Base-by-base conservation (phyloP, 2,113 vertebrate species). In the Suricata suricatta region DNA sequence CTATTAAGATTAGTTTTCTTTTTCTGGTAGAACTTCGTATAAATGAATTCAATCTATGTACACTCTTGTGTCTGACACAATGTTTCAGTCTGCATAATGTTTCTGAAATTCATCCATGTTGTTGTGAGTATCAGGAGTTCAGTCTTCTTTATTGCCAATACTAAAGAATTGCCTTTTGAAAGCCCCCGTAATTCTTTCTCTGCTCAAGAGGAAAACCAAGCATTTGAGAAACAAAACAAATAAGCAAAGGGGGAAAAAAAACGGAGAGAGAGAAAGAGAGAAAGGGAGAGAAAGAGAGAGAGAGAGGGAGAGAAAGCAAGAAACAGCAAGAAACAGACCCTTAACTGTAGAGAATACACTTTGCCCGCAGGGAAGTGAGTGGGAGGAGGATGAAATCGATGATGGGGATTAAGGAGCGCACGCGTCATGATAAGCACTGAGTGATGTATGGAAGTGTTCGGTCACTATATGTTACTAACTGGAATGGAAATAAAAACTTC, bases 131-230 rank as follows among this genome's bases (percentile, higher is more conserved):
- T 69, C 19, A 86, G 23, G 25, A 87, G 50, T 85, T 93, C 10
- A 63, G 52, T 88, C 74, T 94, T 60, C 21, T 96, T 96, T 87
- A 47, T 88, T 96, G 17, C 27, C 38, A 84, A 33, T 25, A 81
- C 54, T 88, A 90, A 84, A 90, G 44, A 92, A 71, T 44, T 60
- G 31, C 16, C 41, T 88, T 86, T 85, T 87, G 76, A 44, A 38
- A 95, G 6, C 1, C 13, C 15, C 14, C 68, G 82, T 66, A 86
- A 72, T 86, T 84, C 33, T 95, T 31, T 72, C 21, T 96, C 47
- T 96, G 80, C 19, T 94, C 47, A 66, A 76, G 35, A 31, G 21
- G 83, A 97, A 97, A 90, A 27, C 15, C 31, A 88, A 57, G 12
- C 38, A 33, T 77, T 76, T 77, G 41, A 77, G 14, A 77, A 77